Conservation (phyloP, 2,113 vertebrate genomes). For the Montifringilla adamsi region DNA sequence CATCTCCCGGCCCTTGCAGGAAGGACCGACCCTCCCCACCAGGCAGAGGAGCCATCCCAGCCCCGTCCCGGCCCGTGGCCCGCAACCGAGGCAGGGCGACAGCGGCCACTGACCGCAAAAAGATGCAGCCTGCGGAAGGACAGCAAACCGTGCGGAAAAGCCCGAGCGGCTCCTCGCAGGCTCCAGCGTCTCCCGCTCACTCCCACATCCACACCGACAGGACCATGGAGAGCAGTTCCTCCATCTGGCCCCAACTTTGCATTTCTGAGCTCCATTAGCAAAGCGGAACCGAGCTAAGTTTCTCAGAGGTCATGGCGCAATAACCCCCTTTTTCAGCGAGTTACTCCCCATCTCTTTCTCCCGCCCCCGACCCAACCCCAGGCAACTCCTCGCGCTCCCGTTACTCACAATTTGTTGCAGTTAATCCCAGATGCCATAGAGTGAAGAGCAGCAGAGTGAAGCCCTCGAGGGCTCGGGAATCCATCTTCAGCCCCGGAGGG, state of each 20-base stretch:
- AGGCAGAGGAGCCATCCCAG: not conserved
- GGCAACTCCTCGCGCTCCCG: not conserved
- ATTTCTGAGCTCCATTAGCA: not conserved
- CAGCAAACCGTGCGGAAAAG: not conserved
- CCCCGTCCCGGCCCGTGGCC: not conserved
- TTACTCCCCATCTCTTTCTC: not conserved
- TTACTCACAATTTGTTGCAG: slow-evolving; percentile 77
- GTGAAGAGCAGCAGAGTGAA: slow-evolving; percentile 60
- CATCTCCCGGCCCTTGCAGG: not conserved
- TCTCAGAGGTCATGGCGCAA: not conserved
- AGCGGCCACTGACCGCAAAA: not conserved
- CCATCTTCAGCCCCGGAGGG: slow-evolving; percentile 59
- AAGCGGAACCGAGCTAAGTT: not conserved
- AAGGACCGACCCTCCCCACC: not conserved
- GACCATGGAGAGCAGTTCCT: not conserved
- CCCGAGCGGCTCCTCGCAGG: not conserved
- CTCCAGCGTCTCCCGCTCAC: not conserved
- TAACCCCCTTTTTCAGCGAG: not conserved
- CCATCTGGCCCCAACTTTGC: not conserved
- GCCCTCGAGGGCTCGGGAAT: slow-evolving; percentile 49
- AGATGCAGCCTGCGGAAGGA: not conserved
- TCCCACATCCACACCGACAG: not conserved
- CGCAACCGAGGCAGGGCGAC: not conserved
- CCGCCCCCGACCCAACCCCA: not conserved
- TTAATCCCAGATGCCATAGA: slow-evolving; percentile 67